Conservation (phyloP, 2,888 invertebrate species). For the Drosophila mettleri region DNA sequence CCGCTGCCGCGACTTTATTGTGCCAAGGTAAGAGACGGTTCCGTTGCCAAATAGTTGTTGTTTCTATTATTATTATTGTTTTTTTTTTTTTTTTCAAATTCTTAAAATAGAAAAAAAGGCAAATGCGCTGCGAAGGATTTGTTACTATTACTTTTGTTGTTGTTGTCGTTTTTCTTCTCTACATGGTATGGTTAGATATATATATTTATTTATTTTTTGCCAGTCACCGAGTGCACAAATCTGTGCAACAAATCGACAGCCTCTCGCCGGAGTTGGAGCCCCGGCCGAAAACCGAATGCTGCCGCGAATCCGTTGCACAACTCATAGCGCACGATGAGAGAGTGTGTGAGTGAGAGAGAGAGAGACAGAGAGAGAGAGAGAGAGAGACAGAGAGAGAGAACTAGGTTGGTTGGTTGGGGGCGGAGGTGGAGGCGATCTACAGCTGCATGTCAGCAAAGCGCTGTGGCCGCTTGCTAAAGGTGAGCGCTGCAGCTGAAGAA, state of each 20-base stretch:
- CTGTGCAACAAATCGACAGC: constrained; percentile 69
- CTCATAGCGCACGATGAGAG: constrained; percentile 59
- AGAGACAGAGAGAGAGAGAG: not conserved
- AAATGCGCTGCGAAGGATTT: constrained; percentile 58
- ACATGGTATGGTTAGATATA: constrained; percentile 16
- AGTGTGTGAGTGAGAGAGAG: not conserved
- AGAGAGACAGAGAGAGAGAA: not conserved
- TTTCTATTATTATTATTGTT: constrained; percentile 5
- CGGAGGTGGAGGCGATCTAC: constrained; percentile 34
- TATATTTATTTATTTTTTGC: constrained; percentile 47
- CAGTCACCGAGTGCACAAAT: constrained; percentile 69
- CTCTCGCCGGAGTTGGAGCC: constrained; percentile 48
- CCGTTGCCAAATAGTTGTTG: constrained; percentile 68
- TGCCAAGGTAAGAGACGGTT: constrained; percentile 76
- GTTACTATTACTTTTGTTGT: constrained; percentile 4
- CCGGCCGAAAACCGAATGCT: constrained; percentile 33
- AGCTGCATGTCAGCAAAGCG: constrained; percentile 49
- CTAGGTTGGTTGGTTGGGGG: not conserved
- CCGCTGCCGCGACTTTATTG: constrained; percentile 64
- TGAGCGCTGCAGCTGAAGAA: constrained; percentile 69
- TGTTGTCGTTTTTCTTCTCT: not conserved
- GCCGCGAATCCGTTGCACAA: constrained; percentile 63
- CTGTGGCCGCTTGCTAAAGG: constrained; percentile 44
- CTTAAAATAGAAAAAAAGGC: constrained; percentile 62
- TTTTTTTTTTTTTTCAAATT: constrained; percentile 34